Conservation (phyloP, 2,888 invertebrate genomes). For the Eulithis prunata region DNA sequence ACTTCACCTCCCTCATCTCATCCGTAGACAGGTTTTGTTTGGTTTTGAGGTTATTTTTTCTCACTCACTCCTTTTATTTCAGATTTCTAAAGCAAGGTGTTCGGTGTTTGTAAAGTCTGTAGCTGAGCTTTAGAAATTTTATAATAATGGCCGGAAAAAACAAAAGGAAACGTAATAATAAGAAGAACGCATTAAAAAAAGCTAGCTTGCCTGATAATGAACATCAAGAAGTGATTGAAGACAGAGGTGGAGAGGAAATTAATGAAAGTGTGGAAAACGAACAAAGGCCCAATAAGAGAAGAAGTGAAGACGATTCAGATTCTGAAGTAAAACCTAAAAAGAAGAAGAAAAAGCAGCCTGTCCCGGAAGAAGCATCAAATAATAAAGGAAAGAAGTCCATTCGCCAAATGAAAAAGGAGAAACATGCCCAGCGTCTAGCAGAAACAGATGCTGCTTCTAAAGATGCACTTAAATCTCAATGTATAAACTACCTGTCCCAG, state of each 20-base stretch:
- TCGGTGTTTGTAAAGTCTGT: no score
- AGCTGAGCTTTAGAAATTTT: background rate
- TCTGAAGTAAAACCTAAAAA: slow-evolving; percentile 59
- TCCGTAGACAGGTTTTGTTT: no score
- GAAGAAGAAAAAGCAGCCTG: slow-evolving; percentile 63
- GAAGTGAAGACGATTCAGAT: slow-evolving; percentile 59
- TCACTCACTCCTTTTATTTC: no score
- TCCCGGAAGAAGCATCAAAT: slow-evolving; percentile 55
- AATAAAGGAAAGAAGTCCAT: slow-evolving; percentile 84
- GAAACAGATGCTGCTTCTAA: slow-evolving; percentile 81
- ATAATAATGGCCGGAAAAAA: slow-evolving; percentile 53
- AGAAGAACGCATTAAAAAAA: slow-evolving; percentile 46
- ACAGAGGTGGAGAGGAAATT: slow-evolving; percentile 38
- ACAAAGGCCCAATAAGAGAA: slow-evolving; percentile 43
- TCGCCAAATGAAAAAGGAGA: slow-evolving; percentile 87
- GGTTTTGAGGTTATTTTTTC: no score
- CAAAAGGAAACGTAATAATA: slow-evolving; percentile 56
- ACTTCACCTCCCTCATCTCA: no score
- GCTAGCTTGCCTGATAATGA: slow-evolving; percentile 16
- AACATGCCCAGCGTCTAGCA: slow-evolving; percentile 82
- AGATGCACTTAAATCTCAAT: slow-evolving; percentile 84
- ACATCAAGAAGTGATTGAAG: slow-evolving; percentile 16
- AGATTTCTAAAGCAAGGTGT: no score
- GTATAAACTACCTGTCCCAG: slow-evolving; percentile 87
- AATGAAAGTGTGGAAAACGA: slow-evolving; percentile 39